phyloP scores from a whole-genome alignment of 2,113 vertebrate species.

The Ondatra zibethicus region DNA sequence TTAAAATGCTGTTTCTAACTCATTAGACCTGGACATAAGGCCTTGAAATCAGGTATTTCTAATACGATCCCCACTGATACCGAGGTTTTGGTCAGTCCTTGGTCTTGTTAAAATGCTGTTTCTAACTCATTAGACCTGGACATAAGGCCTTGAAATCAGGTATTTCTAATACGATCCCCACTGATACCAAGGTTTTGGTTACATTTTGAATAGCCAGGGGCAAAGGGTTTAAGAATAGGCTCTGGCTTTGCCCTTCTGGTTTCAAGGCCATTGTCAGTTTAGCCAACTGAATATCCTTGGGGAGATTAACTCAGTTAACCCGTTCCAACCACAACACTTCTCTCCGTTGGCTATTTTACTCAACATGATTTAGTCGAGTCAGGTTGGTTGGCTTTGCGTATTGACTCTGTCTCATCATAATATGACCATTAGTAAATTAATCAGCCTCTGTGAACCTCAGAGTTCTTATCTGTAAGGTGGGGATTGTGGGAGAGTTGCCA shows the following conservation, averaged over 20 bases:
- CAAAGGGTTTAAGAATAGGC: not conserved
- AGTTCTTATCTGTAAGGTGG: not conserved
- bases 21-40: not conserved
- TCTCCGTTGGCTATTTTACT: not conserved
- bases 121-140: not conserved
- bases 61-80: not conserved
- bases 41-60: not conserved
- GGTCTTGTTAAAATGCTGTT: constrained; percentile 24
- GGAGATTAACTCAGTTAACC: not conserved
- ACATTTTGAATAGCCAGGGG: not conserved
- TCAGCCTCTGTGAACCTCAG: not conserved
- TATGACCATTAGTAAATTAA: not conserved
- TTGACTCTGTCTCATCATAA: not conserved
- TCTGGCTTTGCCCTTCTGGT: constrained; percentile 38
- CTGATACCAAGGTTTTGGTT: not conserved
- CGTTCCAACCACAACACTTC: not conserved
- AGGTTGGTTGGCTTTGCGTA: not conserved
- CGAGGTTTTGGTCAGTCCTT: not conserved
- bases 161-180: not conserved
- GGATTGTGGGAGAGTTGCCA: not conserved
- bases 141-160: not conserved
- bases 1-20: constrained; percentile 22
- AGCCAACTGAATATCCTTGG: not conserved
- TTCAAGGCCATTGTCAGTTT: constrained; percentile 6
- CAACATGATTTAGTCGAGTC: not conserved